Evolutionary conservation across 2,113 vertebrate species (phyloP), one percentile per base, ranked within the genome.

Genomic region (Lichenostomus cassidix): DNA sequence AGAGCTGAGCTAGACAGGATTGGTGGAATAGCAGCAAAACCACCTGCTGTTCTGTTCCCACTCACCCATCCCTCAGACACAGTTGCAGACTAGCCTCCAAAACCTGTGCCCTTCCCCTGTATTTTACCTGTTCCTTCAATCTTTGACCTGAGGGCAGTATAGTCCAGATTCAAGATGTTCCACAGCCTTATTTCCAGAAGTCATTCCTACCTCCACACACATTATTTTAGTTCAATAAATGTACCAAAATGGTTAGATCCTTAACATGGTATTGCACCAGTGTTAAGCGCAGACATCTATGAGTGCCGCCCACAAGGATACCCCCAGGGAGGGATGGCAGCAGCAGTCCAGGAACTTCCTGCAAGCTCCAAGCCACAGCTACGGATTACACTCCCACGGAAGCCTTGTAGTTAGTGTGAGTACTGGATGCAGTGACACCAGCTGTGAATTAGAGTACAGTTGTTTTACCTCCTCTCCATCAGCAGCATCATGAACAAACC

Each of bases 191-290:
- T 33, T 68, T 73, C 39, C 41, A 68, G 37, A 71, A 77, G n/a
- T 42, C 31, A 19, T 77, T 80, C 39, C 64, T 55, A 33, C 29
- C 47, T 52, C 68, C 39, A 44, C 7, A 10, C 4, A 1, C 0
- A 1, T 10, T 79, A 22, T 15, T 63, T 87, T 24, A 52, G 44
- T 69, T 37, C 37, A 20, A 19, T 3, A 53, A 53, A 20, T 2
- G 7, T 25, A 56, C 11, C 62, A n/a, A 60, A 77, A 63, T 31
- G 24, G 22, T 87, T 33, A 31, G 25, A 58, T 86, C 96, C 98
- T 99, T 99, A 98, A 98, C 79, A 2, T 3, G 42, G 1, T 25
- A 18, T 94, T 83, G 52, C 89, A 99, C 98, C 94, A 73, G 96
- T 99, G 95, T 90, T 99, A 89, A 94, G 97, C 64, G 81, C 56